Evolutionary conservation across 2,797 vertebrate species (phyloP).

Genomic region (Sebastiscus albofasciatus): DNA sequence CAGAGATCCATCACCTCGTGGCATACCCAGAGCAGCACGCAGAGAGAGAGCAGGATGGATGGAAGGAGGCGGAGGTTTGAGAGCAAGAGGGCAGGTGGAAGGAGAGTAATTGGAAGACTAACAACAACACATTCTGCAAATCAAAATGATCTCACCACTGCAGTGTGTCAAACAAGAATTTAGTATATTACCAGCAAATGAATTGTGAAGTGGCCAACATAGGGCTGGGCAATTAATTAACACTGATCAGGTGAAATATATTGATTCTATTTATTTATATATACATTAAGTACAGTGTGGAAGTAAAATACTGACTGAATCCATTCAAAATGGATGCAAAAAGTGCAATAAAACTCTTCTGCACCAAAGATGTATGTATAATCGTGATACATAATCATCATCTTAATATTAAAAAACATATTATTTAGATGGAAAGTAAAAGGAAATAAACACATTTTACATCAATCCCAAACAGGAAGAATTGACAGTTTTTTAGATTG

Average conservation of each 20-base stretch:
- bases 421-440: neutral
- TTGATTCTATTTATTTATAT: neutral
- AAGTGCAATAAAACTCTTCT: neutral
- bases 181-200: neutral
- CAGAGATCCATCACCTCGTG: conserved; percentile 78
- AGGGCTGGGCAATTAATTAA: neutral
- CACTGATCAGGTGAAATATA: neutral
- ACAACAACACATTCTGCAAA: conserved; percentile 48
- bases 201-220: neutral
- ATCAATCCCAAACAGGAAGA: neutral
- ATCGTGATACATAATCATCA: neutral
- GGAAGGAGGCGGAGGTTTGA: conserved; percentile 4
- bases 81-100: conserved; percentile 32
- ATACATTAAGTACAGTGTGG: neutral
- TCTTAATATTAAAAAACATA: neutral
- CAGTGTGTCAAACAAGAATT: neutral
- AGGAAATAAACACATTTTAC: neutral
- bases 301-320: neutral
- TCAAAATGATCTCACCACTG: neutral
- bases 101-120: conserved; percentile 32
- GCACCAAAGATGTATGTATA: neutral
- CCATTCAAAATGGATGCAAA: neutral
- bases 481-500: no score
- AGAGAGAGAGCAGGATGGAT: conserved; percentile 6
- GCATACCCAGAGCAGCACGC: conserved; percentile 21